Conservation (phyloP, 2,113 vertebrate genomes). For the Sisor rabdophorus region DNA sequence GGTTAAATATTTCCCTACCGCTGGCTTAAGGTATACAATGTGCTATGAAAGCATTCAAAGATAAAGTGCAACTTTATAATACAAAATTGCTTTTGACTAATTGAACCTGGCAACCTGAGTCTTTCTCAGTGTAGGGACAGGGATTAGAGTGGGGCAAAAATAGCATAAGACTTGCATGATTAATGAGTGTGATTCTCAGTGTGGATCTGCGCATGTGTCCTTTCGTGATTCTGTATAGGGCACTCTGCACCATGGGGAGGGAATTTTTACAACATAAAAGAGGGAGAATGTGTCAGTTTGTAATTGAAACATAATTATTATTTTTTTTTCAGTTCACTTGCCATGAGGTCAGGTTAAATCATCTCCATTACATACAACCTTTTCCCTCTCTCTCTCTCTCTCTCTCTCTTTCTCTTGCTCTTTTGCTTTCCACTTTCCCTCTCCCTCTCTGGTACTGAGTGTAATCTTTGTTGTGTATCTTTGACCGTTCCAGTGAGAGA, state of each 20-base stretch:
- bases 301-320: slow-evolving; percentile 46
- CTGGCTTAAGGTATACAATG: neutral
- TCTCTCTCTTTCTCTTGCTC: slow-evolving; percentile 4
- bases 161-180: slow-evolving; percentile 21
- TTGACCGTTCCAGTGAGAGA: slow-evolving; percentile 12
- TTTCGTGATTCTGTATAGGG: neutral
- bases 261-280: neutral
- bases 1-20: neutral
- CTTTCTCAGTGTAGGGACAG: neutral
- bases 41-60: neutral
- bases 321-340: slow-evolving; percentile 29
- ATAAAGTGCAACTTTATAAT: neutral
- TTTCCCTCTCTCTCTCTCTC: slow-evolving; percentile 19
- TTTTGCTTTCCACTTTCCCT: neutral
- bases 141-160: slow-evolving; percentile 15
- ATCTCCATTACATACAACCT: too few relatives aligned
- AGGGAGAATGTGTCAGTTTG: neutral
- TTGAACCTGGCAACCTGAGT: slow-evolving; percentile 30
- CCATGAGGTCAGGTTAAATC: slow-evolving; percentile 46
- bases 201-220: slow-evolving; percentile 2
- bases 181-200: slow-evolving; percentile 19
- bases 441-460: slow-evolving; percentile 43
- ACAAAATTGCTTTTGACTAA: slow-evolving; percentile 16
- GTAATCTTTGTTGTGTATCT: slow-evolving; percentile 38
- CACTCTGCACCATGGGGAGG: neutral